Evolutionary conservation across 2,888 invertebrate species (phyloP), one percentile per base, ranked within the genome.

Genomic region (Morpho helenor): DNA sequence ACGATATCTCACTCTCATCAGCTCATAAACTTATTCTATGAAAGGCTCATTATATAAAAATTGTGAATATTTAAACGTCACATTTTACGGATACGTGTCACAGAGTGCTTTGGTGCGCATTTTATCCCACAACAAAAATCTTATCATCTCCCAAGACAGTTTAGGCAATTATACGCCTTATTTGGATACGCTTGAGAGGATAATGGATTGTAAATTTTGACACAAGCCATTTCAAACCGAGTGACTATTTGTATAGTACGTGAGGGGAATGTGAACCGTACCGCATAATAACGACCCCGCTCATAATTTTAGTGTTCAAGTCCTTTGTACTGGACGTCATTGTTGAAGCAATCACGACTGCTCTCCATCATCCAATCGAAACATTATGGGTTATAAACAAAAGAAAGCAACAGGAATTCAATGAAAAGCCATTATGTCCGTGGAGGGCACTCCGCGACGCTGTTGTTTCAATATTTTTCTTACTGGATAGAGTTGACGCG

Each of bases 381-480:
- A 87, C 87, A 87, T 88, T 88, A 88, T 87, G 83, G 88, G 86
- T 84, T 86, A 87, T 87, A 90, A 89, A 90, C 89, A 90, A 90
- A 90, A 89, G 89, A 85, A 82, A 87, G 77, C 82, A 83, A 85
- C 79, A 82, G 81, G 86, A 85, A 89, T 89, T 88, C 84, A 87
- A 87, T 88, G 88, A 86, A 87, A 89, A 82, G 84, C 89, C 83
- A 89, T 89, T 89, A 88, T 88, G 89, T 87, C 84, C 70, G 81
- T 73, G 79, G 74, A 89, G 88, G 71, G 84, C 82, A 75, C 88
- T 87, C 79, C 76, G 76, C 72, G 61, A 69, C 74, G 66, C 80
- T 84, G 86, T 87, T 89, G 89, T 88, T 88, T 87, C 88, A 89
- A 89, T 90, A 88, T 90, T 90, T 89, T 90, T 87, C 89, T 88